These are phyloP conservation scores for Catotricha subobsoleta DNA, from an alignment of 2,888 invertebrate genomes.

Conservation along the genomic window DNA sequence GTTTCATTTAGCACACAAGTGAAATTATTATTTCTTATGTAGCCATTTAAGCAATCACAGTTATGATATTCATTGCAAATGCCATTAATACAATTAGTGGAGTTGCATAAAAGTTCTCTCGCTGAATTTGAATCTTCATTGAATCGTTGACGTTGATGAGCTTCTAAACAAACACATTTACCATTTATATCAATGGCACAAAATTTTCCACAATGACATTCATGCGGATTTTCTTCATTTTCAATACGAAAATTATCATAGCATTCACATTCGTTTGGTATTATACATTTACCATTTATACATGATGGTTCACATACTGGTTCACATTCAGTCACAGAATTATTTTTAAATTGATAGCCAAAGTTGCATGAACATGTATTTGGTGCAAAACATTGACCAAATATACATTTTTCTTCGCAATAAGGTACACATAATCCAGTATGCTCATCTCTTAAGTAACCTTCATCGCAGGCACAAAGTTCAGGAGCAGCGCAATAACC, in stretches of 20 bases:
- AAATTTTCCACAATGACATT: neutral
- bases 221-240: conserved; percentile 3
- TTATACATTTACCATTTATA: conserved; percentile 29
- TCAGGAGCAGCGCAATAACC: too few species aligned
- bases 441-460: too few species aligned
- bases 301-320: conserved; percentile 26
- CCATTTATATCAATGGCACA: too few species aligned
- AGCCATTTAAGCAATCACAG: conserved; percentile 12
- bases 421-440: neutral
- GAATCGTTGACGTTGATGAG: too few species aligned
- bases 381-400: conserved; percentile 34
- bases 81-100: conserved; percentile 7
- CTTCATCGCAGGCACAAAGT: too few species aligned
- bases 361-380: conserved; percentile 40
- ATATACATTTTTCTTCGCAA: neutral
- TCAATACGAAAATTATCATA: conserved; percentile 19
- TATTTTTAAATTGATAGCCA: conserved; percentile 21
- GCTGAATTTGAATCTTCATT: too few species aligned
- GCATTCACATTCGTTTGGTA: conserved; percentile 33
- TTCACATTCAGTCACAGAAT: conserved; percentile 20
- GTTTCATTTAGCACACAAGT: neutral
- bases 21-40: neutral
- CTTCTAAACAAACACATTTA: too few species aligned
- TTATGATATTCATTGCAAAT: conserved; percentile 10
- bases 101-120: neutral